These are phyloP conservation scores for Samia ricini DNA, from an alignment of 1,140 invertebrate species.

Conservation along the genomic window DNA sequence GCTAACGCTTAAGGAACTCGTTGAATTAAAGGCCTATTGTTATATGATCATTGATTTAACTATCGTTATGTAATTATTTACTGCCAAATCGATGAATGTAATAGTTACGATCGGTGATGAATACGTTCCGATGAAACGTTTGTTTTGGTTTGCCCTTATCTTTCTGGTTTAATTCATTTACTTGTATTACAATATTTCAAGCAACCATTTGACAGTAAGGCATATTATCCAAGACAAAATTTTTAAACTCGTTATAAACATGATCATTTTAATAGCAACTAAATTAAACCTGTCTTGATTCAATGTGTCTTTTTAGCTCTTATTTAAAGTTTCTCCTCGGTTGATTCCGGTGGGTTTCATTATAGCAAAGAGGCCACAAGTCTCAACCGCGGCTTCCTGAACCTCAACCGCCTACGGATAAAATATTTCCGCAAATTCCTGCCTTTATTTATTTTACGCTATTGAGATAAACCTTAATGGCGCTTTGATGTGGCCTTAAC, in stretches of 20 bases:
- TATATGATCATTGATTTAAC: conserved; percentile 41
- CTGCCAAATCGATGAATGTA: neutral
- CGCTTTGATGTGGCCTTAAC: conserved; percentile 66
- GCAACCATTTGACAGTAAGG: neutral
- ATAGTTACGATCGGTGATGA: neutral
- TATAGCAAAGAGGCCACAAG: conserved; percentile 64
- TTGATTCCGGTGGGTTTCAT: conserved; percentile 58
- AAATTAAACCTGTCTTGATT: conserved; percentile 1
- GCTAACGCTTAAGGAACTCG: conserved; percentile 46
- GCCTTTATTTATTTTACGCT: conserved; percentile 70
- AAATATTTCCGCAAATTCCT: conserved; percentile 66
- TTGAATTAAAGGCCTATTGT: conserved; percentile 53
- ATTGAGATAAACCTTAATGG: conserved; percentile 72
- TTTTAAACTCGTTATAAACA: neutral
- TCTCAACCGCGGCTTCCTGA: conserved; percentile 39
- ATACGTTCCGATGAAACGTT: neutral
- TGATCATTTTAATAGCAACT: neutral
- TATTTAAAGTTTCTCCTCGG: conserved; percentile 58
- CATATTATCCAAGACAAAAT: neutral
- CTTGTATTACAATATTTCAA: neutral
- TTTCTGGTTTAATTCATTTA: neutral
- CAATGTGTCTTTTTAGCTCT: conserved; percentile 40
- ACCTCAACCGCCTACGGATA: conserved; percentile 48
- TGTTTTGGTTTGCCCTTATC: neutral
- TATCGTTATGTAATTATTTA: conserved; percentile 15